Evolutionary conservation across 2,888 invertebrate species (phyloP), one percentile per base, ranked within the genome.

Genomic region (Troides aeacus): DNA sequence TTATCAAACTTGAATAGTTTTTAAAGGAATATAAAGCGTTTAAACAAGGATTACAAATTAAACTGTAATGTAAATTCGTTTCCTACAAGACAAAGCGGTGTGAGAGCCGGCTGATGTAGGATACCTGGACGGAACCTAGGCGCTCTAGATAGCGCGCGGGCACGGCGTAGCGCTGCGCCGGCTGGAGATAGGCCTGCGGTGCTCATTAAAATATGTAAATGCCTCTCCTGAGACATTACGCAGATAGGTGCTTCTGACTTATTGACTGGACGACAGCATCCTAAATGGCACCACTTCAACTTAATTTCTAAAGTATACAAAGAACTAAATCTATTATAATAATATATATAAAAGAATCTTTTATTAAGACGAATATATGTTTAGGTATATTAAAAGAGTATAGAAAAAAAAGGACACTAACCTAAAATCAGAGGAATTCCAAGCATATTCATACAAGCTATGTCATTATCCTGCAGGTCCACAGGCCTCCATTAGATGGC

Each of bases 181-280:
- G 79, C 69, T 56, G 62, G 79, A 87, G 90, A 91, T 91, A 92
- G 89, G 85, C 85, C 82, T 77, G 77, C 81, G 77, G 82, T 81
- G 86, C 92, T 92, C 92, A 92, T 92, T 92, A 92, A 92, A 92
- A 92, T 92, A 92, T 92, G 92, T 92, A 92, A 92, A 92, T 92
- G 87, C 80, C 77, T 78, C 74, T 80, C 82, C 53, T 77, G 84
- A 89, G 90, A 89, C 92, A 92, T 92, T 92, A 92, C 91, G 89
- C 85, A 90, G 92, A 92, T 92, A 92, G 90, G 90, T 88, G 88
- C 88, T 87, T 86, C 89, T 89, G 89, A 89, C 89, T 89, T 89
- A 88, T 86, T 86, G 86, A 86, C 83, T 82, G 90, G 88, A 87
- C 74, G 74, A 82, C 71, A 64, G 76, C 80, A 84, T 81, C 80